Conservation (phyloP, 2,113 vertebrate genomes). For the Hippocampus barbouri region DNA sequence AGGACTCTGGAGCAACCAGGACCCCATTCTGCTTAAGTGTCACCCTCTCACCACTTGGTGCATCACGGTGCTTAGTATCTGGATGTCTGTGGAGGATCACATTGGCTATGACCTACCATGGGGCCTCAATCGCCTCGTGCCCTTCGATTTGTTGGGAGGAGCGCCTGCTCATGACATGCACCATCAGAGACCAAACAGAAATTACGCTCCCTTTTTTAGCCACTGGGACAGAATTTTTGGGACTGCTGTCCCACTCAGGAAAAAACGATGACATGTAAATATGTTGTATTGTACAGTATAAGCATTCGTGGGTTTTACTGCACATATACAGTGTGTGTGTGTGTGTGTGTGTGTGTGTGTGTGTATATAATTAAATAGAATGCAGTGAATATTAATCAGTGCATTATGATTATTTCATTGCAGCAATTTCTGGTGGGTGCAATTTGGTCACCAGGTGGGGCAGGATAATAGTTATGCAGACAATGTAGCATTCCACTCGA, state of each 20-base stretch:
- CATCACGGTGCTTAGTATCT: slow-evolving; percentile 60
- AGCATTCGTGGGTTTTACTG: not conserved
- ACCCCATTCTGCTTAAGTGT: slow-evolving; percentile 60
- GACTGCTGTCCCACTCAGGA: slow-evolving; percentile 36
- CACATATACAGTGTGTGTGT: too few species aligned
- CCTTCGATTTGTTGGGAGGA: slow-evolving; percentile 65
- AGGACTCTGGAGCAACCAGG: slow-evolving; percentile 67
- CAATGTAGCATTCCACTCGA: too few species aligned
- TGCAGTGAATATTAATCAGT: too few species aligned
- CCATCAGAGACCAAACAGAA: slow-evolving; percentile 66
- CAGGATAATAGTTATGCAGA: too few species aligned
- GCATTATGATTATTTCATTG: too few species aligned
- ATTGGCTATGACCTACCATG: slow-evolving; percentile 71
- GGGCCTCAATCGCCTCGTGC: slow-evolving; percentile 60
- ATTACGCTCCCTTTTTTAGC: slow-evolving; percentile 72
- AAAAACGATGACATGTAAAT: slow-evolving; percentile 5
- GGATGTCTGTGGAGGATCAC: slow-evolving; percentile 73
- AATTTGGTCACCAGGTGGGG: too few species aligned
- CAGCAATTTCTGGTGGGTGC: too few species aligned
- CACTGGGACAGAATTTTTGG: slow-evolving; percentile 72
- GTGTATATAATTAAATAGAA: too few species aligned
- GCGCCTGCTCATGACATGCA: slow-evolving; percentile 71
- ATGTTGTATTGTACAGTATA: not conserved
- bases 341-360: too few species aligned
- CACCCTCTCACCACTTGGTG: slow-evolving; percentile 64